Conservation (phyloP, 1,140 invertebrate genomes). For the Hirudo medicinalis region DNA sequence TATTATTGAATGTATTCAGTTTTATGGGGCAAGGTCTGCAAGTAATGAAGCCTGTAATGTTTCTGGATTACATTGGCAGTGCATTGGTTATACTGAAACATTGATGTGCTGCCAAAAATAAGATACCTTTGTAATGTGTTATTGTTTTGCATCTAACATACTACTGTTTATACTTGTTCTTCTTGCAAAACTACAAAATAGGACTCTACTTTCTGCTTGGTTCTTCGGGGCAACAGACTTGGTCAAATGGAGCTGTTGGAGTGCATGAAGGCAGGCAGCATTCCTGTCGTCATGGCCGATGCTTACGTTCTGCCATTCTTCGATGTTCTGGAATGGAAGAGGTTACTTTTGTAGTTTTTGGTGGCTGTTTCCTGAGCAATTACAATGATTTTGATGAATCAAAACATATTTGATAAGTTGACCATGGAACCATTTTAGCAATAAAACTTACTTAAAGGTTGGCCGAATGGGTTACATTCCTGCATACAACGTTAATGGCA, state of each 20-base stretch:
- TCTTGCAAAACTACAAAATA: too few species aligned
- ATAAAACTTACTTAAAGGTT: too few species aligned
- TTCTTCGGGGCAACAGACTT: constrained; percentile 81
- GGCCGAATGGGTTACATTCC: too few species aligned
- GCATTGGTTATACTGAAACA: not conserved
- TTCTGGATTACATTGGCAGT: not conserved
- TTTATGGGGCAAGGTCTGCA: too few species aligned
- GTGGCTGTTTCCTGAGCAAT: not conserved
- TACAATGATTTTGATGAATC: too few species aligned
- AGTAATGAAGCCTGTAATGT: not conserved
- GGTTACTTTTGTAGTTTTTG: constrained; percentile 24
- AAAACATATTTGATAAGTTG: too few species aligned
- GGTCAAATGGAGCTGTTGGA: constrained; percentile 48
- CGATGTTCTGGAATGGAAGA: constrained; percentile 88
- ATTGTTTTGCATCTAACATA: not conserved
- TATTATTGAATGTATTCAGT: constrained; percentile 27
- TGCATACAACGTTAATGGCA: too few species aligned
- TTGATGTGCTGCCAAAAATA: not conserved
- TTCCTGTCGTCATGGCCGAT: constrained; percentile 91
- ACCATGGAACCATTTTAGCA: too few species aligned
- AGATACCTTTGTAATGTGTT: not conserved
- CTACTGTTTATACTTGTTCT: too few species aligned
- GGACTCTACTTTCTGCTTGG: constrained; percentile 94
- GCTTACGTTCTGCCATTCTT: constrained; percentile 91
- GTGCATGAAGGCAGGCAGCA: constrained; percentile 65